Percentiles rank a stretch among this genome's conserved stretches.
phyloP scores from a whole-genome alignment of 2,797 vertebrate genomes.

The Pseudotriccus pelzelni region DNA sequence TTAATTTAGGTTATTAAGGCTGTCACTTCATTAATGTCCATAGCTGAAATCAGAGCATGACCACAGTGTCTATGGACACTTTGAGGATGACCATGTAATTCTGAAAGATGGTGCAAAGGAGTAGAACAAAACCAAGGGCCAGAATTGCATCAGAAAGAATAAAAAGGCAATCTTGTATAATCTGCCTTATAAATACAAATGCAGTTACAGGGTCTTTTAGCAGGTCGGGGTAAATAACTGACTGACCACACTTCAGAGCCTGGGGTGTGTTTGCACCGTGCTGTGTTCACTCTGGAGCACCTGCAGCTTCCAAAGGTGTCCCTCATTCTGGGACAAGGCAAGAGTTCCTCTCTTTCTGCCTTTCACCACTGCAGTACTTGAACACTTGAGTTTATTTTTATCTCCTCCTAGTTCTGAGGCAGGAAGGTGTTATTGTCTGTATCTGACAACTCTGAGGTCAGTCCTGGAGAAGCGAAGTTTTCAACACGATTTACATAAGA shows the following conservation, averaged over 20 bases:
- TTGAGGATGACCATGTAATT: background rate
- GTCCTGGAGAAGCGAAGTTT: background rate
- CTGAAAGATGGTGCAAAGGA: background rate
- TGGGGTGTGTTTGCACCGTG: rapidly evolving
- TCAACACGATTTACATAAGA: rapidly evolving
- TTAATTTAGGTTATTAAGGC: background rate
- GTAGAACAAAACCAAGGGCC: background rate
- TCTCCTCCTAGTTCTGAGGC: background rate
- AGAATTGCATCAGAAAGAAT: background rate
- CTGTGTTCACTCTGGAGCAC: background rate
- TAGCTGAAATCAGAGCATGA: background rate
- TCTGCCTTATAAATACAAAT: background rate
- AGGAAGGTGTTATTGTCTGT: background rate
- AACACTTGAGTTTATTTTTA: background rate
- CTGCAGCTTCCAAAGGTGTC: background rate
- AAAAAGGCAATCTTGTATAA: background rate
- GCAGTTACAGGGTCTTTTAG: background rate
- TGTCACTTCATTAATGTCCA: background rate
- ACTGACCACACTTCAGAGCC: background rate
- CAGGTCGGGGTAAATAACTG: background rate
- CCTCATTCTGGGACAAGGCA: no score
- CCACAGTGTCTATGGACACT: background rate
- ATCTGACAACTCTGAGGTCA: background rate
- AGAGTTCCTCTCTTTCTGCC: background rate
- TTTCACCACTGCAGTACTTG: background rate